These are phyloP conservation scores for Anneissia japonica DNA, from an alignment of 35 echinoderm and acorn worm genomes.

Conservation along the genomic window DNA sequence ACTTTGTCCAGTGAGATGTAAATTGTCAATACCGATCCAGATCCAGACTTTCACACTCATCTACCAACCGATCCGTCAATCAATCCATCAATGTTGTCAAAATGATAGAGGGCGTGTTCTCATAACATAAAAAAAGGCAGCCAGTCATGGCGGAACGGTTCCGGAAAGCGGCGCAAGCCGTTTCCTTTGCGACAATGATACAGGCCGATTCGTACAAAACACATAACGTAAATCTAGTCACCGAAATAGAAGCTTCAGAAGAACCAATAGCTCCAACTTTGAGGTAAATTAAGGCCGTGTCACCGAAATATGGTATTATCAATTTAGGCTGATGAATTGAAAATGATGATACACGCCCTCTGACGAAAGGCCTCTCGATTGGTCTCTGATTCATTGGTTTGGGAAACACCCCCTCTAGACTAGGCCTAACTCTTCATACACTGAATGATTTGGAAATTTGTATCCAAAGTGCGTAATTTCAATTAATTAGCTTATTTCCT, in stretches of 20 bases:
- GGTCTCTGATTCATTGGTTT: neutral
- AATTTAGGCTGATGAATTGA: neutral
- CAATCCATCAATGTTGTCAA: too few species aligned
- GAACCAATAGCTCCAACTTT: conserved; percentile 75
- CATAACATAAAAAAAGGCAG: too few species aligned
- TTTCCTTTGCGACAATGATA: conserved; percentile 77
- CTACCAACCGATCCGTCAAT: too few species aligned
- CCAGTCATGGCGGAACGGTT: conserved; percentile 38
- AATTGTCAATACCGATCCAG: too few species aligned
- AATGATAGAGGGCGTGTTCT: too few species aligned
- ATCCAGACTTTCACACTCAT: too few species aligned
- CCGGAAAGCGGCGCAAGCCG: conserved; percentile 65
- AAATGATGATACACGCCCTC: neutral
- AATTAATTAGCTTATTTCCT: too few species aligned
- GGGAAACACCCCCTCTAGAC: neutral
- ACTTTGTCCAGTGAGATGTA: too few species aligned
- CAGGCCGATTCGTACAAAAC: conserved; percentile 62
- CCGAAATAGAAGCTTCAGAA: conserved; percentile 80
- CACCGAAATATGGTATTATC: neutral
- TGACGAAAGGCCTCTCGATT: neutral
- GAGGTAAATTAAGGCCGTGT: conserved; percentile 47
- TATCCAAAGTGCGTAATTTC: too few species aligned
- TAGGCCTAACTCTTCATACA: too few species aligned
- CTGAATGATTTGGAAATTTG: too few species aligned
- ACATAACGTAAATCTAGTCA: conserved; percentile 57